These are phyloP conservation scores for Eumerus sabulonum DNA, from an alignment of 2,888 invertebrate genomes.

Conservation along the genomic window DNA sequence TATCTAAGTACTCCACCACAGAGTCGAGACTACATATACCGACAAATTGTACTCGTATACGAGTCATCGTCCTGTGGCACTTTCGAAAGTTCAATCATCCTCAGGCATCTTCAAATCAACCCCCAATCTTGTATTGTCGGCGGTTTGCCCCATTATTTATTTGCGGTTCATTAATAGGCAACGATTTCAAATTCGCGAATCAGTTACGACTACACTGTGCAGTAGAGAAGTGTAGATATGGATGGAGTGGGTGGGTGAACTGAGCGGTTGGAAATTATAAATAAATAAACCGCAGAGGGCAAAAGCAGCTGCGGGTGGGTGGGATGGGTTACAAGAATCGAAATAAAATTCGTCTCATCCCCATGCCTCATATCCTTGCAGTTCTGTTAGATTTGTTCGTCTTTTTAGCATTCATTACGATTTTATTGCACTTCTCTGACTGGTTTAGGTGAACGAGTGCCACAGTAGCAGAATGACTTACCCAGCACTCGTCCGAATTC, in stretches of 20 bases:
- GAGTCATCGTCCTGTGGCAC: constrained; percentile 8
- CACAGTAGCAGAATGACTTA: neutral
- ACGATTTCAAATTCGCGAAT: constrained; percentile 65
- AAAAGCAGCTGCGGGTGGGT: neutral
- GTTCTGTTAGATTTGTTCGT: constrained; percentile 10
- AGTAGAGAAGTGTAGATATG: neutral
- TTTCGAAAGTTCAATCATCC: constrained; percentile 63
- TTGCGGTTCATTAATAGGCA: constrained; percentile 66
- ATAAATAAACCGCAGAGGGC: constrained; percentile 57
- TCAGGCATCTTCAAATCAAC: constrained; percentile 59
- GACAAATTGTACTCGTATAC: neutral
- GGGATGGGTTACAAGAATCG: constrained; percentile 9
- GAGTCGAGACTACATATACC: no score
- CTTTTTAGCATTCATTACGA: constrained; percentile 56
- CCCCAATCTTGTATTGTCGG: constrained; percentile 6
- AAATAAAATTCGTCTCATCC: constrained; percentile 34
- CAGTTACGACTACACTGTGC: constrained; percentile 56
- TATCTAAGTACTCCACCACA: neutral
- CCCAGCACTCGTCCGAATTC: neutral
- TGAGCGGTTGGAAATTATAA: constrained; percentile 40
- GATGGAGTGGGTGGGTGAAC: neutral
- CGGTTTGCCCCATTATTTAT: constrained; percentile 53
- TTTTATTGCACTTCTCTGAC: constrained; percentile 59
- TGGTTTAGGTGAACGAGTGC: constrained; percentile 58
- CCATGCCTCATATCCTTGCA: neutral